Conservation (phyloP, 2,888 invertebrate species). For the Amiota minor region DNA sequence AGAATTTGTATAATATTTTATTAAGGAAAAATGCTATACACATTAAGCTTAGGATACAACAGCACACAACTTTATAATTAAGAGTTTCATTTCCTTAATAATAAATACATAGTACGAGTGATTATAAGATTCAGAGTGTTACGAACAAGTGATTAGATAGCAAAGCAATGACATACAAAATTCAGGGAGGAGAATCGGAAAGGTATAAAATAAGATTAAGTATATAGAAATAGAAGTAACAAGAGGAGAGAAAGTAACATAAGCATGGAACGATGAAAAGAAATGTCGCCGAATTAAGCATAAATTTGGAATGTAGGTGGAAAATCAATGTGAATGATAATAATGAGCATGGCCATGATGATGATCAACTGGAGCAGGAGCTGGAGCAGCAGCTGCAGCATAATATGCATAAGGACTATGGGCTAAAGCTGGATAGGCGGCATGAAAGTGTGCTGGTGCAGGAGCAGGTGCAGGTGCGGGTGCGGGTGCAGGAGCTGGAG, state of each 20-base stretch:
- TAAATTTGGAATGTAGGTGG: conserved; percentile 30
- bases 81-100: conserved; percentile 28
- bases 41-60: conserved; percentile 58
- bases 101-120: background rate
- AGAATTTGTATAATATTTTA: background rate
- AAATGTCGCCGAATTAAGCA: conserved; percentile 46
- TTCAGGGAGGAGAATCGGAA: too few relatives aligned
- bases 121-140: too few relatives aligned
- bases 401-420: conserved; percentile 64
- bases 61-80: conserved; percentile 55
- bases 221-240: background rate
- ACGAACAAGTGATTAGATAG: too few relatives aligned
- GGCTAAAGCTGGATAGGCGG: conserved; percentile 66
- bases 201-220: too few relatives aligned
- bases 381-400: conserved; percentile 49
- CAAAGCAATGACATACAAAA: too few relatives aligned
- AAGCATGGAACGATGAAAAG: conserved; percentile 20
- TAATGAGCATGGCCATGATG: conserved; percentile 58
- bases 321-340: conserved; percentile 58
- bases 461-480: conserved; percentile 55
- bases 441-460: conserved; percentile 57
- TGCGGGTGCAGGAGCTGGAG: conserved; percentile 50
- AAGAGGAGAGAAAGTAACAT: background rate
- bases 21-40: conserved; percentile 12
- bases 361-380: conserved; percentile 33